phyloP scores from a whole-genome alignment of 2,797 vertebrate species.

The Sebastes diaconus region DNA sequence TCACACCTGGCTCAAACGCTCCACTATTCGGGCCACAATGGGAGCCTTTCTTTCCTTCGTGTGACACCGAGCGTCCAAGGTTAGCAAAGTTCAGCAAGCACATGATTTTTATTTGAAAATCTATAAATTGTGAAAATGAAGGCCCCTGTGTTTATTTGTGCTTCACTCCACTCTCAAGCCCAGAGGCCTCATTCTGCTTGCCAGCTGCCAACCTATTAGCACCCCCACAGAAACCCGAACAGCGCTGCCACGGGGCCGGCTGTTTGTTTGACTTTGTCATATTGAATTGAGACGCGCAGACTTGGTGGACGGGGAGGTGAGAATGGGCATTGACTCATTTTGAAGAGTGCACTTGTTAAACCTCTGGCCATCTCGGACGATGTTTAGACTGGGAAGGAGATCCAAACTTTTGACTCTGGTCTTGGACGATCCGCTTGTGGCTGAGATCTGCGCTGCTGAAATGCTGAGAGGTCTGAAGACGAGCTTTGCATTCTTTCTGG shows the following conservation, averaged over 20 bases:
- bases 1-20: slow-evolving; percentile 64
- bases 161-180: slow-evolving; percentile 48
- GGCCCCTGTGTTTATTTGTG: slow-evolving; percentile 77
- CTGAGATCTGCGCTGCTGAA: slow-evolving; percentile 45
- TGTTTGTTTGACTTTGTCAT: slow-evolving; percentile 80
- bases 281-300: slow-evolving; percentile 60
- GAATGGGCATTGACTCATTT: slow-evolving; percentile 49
- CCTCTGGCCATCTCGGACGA: slow-evolving; percentile 36
- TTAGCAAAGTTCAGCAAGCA: slow-evolving; percentile 75
- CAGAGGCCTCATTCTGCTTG: slow-evolving; percentile 48
- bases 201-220: slow-evolving; percentile 75
- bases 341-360: slow-evolving; percentile 73
- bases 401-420: slow-evolving; percentile 55
- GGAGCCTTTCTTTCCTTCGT: slow-evolving; percentile 64
- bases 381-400: slow-evolving; percentile 69
- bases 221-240: slow-evolving; percentile 61
- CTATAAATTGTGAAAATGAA: slow-evolving; percentile 81
- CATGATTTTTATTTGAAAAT: slow-evolving; percentile 78
- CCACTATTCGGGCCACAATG: slow-evolving; percentile 64
- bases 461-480: slow-evolving; percentile 38
- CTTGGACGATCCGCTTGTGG: slow-evolving; percentile 43
- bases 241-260: slow-evolving; percentile 44
- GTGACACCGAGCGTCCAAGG: slow-evolving; percentile 61
- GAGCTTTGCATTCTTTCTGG: slow-evolving; percentile 65
- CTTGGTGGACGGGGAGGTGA: slow-evolving; percentile 45